These are phyloP conservation scores for Mallateleia sp. DNA, from an alignment of 2,888 invertebrate genomes.

Conservation along the genomic window DNA sequence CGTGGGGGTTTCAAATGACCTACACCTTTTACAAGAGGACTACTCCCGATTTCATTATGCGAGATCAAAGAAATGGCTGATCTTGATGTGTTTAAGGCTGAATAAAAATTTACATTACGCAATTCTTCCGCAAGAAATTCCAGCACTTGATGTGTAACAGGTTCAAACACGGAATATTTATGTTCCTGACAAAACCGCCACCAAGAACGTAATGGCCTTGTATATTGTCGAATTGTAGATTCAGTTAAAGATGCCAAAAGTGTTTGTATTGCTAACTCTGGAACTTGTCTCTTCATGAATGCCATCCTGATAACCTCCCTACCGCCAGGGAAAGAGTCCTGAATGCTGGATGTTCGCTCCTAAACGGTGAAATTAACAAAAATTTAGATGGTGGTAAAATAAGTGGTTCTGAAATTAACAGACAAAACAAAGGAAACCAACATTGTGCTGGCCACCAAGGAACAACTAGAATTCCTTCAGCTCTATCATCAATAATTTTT, in stretches of 20 bases:
- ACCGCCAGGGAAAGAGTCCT: constrained; percentile 36
- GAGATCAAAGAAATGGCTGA: background rate
- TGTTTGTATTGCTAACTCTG: background rate
- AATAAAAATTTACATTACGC: background rate
- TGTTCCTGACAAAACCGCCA: constrained; percentile 43
- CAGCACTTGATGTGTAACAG: constrained; percentile 15
- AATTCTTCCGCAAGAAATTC: constrained; percentile 36
- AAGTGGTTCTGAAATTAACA: background rate
- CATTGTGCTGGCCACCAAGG: background rate
- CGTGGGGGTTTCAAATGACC: constrained; percentile 47
- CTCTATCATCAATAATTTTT: constrained; percentile 13
- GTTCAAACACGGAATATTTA: constrained; percentile 11
- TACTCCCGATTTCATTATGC: background rate
- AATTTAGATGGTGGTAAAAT: background rate
- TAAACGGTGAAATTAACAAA: constrained; percentile 3
- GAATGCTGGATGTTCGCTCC: constrained; percentile 4
- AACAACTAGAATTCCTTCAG: background rate
- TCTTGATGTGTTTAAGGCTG: background rate
- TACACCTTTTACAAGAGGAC: background rate
- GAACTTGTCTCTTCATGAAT: background rate
- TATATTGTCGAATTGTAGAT: constrained; percentile 65
- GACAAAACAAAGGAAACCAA: background rate
- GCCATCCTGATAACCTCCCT: constrained; percentile 15
- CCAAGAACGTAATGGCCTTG: constrained; percentile 50
- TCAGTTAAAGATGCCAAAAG: constrained; percentile 57